A percentile compares a stretch with the other conserved stretches of the same genome.
phyloP scores from a whole-genome alignment of 2,888 invertebrate species.

The Tipula helvola region DNA sequence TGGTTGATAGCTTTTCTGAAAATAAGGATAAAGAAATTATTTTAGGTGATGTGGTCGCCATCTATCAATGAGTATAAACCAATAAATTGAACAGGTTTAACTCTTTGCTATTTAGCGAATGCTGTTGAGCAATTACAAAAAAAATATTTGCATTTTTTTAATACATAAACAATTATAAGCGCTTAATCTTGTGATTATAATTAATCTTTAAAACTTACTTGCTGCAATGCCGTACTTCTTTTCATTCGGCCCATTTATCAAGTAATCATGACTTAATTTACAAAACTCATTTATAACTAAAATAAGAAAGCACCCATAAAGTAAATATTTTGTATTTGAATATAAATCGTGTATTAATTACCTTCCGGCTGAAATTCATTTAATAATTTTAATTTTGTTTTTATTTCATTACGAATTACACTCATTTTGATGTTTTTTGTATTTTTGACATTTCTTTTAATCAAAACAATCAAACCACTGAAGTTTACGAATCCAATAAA shows the following conservation, averaged over 20 bases:
- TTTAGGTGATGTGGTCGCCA: background rate
- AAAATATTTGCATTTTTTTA: background rate
- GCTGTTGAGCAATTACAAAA: background rate
- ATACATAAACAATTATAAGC: too few species aligned
- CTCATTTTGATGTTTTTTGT: background rate
- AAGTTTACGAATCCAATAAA: background rate
- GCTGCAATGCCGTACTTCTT: slow-evolving; percentile 42
- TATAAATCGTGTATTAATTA: background rate
- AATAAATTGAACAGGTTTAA: background rate
- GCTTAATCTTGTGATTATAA: too few species aligned
- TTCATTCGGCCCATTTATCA: slow-evolving; percentile 46
- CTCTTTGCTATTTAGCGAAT: background rate
- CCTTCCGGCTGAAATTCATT: slow-evolving; percentile 1
- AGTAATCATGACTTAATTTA: slow-evolving; percentile 46
- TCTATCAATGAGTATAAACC: background rate
- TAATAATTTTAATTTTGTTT: background rate
- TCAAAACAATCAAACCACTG: background rate
- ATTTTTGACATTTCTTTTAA: background rate
- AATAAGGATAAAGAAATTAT: slow-evolving; percentile 14
- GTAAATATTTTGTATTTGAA: background rate
- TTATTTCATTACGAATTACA: slow-evolving; percentile 7
- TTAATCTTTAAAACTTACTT: slow-evolving; percentile 17
- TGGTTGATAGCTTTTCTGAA: slow-evolving; percentile 39
- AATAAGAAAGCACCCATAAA: background rate
- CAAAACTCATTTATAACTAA: slow-evolving; percentile 48